These are phyloP conservation scores for Panthera tigris DNA, from an alignment of 2,113 vertebrate species.

Conservation along the genomic window DNA sequence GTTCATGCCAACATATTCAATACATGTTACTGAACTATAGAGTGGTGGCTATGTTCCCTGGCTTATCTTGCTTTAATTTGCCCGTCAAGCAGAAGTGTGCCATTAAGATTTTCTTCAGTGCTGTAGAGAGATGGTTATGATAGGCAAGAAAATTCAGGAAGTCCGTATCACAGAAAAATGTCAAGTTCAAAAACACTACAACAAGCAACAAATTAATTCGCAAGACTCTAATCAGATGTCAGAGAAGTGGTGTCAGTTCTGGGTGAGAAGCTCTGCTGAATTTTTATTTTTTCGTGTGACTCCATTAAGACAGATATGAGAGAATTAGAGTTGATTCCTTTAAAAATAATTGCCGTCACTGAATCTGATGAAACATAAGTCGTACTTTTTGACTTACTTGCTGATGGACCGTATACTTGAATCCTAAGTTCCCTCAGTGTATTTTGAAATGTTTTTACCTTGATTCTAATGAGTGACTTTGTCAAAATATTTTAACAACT, in stretches of 20 bases:
- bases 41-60: background rate
- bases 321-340: background rate
- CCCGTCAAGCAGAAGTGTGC: slow-evolving; percentile 68
- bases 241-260: slow-evolving; percentile 71
- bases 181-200: slow-evolving; percentile 77
- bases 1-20: slow-evolving; percentile 12
- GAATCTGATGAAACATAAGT: slow-evolving; percentile 2
- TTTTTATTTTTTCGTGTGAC: slow-evolving; percentile 46
- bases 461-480: slow-evolving; percentile 19
- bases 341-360: slow-evolving; percentile 22
- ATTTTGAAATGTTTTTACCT: slow-evolving; percentile 48
- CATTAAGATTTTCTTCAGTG: slow-evolving; percentile 76
- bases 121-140: slow-evolving; percentile 56
- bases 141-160: slow-evolving; percentile 75
- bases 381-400: background rate
- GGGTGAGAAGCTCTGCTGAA: slow-evolving; percentile 49
- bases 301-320: background rate
- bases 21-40: background rate
- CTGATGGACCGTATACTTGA: background rate
- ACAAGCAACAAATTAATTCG: slow-evolving; percentile 73
- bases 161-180: slow-evolving; percentile 70
- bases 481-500: slow-evolving; percentile 16
- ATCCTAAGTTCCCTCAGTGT: background rate
- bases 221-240: slow-evolving; percentile 64
- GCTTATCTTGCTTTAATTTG: slow-evolving; percentile 69